Base-by-base conservation (phyloP, 2,113 vertebrate species). In the Platysteira castanea region DNA sequence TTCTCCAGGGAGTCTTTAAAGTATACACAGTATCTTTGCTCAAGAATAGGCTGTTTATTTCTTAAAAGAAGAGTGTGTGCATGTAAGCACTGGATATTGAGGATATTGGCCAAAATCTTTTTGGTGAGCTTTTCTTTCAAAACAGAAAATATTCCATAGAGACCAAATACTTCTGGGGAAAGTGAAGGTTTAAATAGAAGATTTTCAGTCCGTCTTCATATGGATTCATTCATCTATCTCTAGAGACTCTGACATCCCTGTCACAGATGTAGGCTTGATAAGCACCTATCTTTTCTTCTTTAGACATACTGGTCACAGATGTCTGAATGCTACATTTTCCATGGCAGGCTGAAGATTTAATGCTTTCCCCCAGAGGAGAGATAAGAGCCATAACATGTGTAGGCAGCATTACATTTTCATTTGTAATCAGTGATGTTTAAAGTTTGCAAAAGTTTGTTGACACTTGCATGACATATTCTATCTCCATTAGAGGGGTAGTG, bases 391-490 rank as follows among this genome's bases (percentile, higher is more conserved):
- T 81, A 93, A 94, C 89, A 93, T 3, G 6, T 95, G 87, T 91
- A 87, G 81, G 54, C 88, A 80, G 57, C 70, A 83, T 93, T 95
- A 61, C 41, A 47, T 76, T 94, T 94, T 94, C 91, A 89, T 94
- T 94, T 91, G 89, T 68, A 94, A 82, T 84, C 89, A 95, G 69
- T 3, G 4, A 89, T 82, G 81, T 87, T 70, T 93, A 79, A 91
- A 94, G 81, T 94, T 94, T 61, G 67, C 57, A 46, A 73, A 96
- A 94, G 87, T 91, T 87, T 94, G 74, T 91, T 93, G 81, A 79
- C 78, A 83, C 39, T 46, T 0, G 0, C 47, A 21, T 54, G 81
- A 85, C 85, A 54, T 52, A 67, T 76, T 83, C 70, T 56, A 0
- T 90, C 84, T 95, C 78, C 24, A 56, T 90, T 84, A 80, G 56